Base-by-base conservation (phyloP, 30 jellyfish, hydroid and myxozoan species). In the Morbakka virulenta region DNA sequence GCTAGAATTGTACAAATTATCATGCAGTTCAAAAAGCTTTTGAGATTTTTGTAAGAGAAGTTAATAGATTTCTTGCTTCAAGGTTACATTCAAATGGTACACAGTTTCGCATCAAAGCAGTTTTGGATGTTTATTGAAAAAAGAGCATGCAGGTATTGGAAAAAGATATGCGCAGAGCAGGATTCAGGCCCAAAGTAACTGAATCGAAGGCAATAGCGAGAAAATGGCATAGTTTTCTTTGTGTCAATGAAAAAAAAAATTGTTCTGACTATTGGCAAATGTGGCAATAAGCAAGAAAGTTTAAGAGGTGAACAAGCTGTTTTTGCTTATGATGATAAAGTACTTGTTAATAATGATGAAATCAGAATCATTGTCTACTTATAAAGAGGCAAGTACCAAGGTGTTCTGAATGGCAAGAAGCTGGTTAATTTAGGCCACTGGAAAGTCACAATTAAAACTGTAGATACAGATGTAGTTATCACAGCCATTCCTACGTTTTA, bases 221-320 rank as follows among this genome's bases (percentile, higher is more conserved):
- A 11, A 79, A 66, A 41, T 79, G 89, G 83, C 74, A 48, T 1
- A 67, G 67, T 26, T 79, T 79, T 51, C 89, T 79, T 23, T 76
- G 83, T 3, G 82, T 65, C 14, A 50, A 52, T 76, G 83, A 79
- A 52, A 65, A 79, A 24, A 64, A 64, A 50, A 36, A 48, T 79
- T 13, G 66, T 79, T 47, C 67, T 30, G 23, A 76, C 52, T 12
- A 25, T 79, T 25, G 90, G 76, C 12, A 51, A 24, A 30, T 17
- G 17, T 6, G 17, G 26, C 66, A 22, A 49, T 2, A 27, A 74
- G 13, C 76, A 66, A 35, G 82, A 14, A 30, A 53, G 70, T n/a
- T 30, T 62, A 50, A 35, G 67, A 2, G 31, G 64, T 62, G 48
- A 35, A 25, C 71, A 34, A 52, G 65, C 48, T 41, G 75, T 77